Evolutionary conservation across 92 coral and sea anemone species (phyloP).

Genomic region (Zoanthus solanderi): DNA sequence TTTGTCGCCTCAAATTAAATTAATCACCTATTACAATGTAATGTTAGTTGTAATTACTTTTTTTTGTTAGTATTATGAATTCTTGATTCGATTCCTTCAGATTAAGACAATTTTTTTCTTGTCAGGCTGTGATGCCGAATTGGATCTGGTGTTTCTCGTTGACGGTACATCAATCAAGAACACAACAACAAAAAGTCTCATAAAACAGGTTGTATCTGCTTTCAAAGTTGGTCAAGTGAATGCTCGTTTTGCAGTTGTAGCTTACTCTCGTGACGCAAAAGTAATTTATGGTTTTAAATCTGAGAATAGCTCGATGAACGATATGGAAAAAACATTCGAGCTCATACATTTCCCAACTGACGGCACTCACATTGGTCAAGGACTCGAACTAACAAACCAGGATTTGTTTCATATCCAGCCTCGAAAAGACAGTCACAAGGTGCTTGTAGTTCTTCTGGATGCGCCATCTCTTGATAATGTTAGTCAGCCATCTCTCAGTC

Average conservation of each 20-base stretch:
- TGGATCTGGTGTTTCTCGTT: conserved; percentile 34
- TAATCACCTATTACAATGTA: no score
- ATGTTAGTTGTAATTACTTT: no score
- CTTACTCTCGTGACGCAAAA: conserved; percentile 18
- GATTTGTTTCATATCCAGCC: conserved; percentile 15
- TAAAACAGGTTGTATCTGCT: conserved; percentile 22
- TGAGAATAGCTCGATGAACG: conserved; percentile 1
- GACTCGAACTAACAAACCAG: conserved; percentile 20
- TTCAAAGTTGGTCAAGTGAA: conserved; percentile 27
- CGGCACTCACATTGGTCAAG: conserved; percentile 8
- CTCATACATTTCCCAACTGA: conserved; percentile 1
- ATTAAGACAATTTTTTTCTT: neutral
- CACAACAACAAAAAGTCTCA: neutral
- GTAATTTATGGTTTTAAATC: conserved; percentile 35
- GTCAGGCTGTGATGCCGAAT: conserved; percentile 29
- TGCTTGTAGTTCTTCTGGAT: conserved; percentile 21
- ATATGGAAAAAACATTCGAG: conserved; percentile 14
- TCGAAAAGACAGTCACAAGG: neutral
- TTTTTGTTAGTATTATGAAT: no score
- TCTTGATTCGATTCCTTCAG: neutral
- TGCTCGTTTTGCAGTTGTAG: conserved; percentile 38
- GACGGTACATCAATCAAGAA: conserved; percentile 10
- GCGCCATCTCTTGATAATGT: conserved; percentile 18
- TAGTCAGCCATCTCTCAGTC: conserved; percentile 9
- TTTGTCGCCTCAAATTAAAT: no score